Conservation (phyloP, 2,888 invertebrate species). For the Tenodera sinensis region DNA sequence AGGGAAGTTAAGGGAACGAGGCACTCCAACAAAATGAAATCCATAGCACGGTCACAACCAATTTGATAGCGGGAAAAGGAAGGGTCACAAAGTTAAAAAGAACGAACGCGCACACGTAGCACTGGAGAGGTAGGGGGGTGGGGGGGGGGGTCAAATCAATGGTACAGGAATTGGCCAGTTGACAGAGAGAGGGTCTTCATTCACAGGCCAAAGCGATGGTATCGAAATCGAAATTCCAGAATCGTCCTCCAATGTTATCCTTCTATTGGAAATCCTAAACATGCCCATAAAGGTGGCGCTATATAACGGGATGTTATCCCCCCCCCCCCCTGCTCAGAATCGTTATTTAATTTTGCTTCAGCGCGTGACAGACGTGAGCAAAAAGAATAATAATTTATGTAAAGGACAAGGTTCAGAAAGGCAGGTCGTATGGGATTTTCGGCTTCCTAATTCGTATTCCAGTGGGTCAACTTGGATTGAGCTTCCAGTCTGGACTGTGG, state of each 20-base stretch:
- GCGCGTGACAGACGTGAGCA: background rate
- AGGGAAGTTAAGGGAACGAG: background rate
- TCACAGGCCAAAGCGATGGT: background rate
- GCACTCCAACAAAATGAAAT: conserved; percentile 23
- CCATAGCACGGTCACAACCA: conserved; percentile 26
- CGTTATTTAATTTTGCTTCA: background rate
- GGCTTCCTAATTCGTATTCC: too few species aligned
- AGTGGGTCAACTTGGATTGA: too few species aligned
- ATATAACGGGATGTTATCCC: background rate
- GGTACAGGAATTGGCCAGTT: background rate
- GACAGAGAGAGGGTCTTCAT: background rate
- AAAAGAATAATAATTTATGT: background rate
- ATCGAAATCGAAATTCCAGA: background rate
- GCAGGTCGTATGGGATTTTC: background rate
- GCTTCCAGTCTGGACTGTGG: too few species aligned
- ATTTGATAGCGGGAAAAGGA: conserved; percentile 16
- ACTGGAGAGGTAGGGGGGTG: too few species aligned
- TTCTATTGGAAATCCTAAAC: background rate
- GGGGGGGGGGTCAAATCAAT: background rate
- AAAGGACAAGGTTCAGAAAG: background rate
- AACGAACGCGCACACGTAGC: background rate
- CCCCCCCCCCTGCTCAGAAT: background rate
- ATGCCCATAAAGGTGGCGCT: background rate
- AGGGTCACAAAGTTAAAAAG: background rate
- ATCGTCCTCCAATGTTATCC: background rate